Conservation (phyloP, 2,888 invertebrate genomes). For the Chironomus tentans region DNA sequence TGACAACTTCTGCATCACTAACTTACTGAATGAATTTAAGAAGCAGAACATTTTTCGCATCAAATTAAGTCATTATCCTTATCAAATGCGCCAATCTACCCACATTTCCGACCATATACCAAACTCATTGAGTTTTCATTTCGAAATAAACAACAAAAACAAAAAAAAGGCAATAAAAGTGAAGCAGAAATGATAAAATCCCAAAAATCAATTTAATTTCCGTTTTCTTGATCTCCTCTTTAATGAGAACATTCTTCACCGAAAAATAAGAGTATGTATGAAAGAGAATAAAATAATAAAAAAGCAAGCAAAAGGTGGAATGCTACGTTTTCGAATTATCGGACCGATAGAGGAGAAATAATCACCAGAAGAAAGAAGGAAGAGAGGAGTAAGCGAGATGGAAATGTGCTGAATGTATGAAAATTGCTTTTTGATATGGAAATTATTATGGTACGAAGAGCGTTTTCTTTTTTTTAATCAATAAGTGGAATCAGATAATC, state of each 20-base stretch:
- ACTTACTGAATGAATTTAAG: too few relatives aligned
- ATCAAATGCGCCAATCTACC: too few relatives aligned
- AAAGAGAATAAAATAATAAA: background rate
- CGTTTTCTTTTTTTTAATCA: background rate
- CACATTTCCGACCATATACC: too few relatives aligned
- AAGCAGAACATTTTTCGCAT: too few relatives aligned
- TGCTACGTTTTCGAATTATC: background rate
- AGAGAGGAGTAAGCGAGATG: background rate
- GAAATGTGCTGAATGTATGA: background rate
- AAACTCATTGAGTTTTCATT: too few relatives aligned
- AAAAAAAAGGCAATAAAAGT: background rate
- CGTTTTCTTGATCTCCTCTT: slow-evolving; percentile 16
- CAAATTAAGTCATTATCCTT: too few relatives aligned
- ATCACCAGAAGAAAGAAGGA: too few relatives aligned
- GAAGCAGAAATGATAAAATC: slow-evolving; percentile 8
- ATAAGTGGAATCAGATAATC: background rate
- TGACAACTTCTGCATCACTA: too few relatives aligned
- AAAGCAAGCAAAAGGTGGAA: background rate
- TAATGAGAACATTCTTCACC: slow-evolving; percentile 22
- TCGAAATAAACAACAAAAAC: too few relatives aligned
- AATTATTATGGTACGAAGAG: background rate
- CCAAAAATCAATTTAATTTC: slow-evolving; percentile 17
- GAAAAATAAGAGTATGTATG: too few relatives aligned
- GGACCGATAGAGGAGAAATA: background rate
- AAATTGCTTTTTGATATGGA: slow-evolving; percentile 24